Evolutionary conservation across 2,888 invertebrate species (phyloP).

Genomic region (Branchipolynoe longqiensis): DNA sequence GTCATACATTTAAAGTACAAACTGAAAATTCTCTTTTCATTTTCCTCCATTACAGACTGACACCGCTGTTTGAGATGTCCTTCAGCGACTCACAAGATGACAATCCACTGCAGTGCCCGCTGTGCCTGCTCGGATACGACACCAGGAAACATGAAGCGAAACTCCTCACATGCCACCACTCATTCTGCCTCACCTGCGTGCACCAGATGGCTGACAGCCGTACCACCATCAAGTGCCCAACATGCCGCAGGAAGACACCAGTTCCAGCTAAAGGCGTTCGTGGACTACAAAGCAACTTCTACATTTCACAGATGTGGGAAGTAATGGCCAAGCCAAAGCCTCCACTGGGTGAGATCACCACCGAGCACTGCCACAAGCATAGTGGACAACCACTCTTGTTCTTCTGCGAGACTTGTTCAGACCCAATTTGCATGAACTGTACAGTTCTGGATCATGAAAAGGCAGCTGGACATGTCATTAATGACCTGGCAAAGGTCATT

Average conservation of each 20-base stretch:
- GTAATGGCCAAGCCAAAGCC: background rate
- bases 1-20: too few relatives aligned
- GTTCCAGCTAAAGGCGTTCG: conserved; percentile 53
- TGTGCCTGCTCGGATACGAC: conserved; percentile 56
- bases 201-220: background rate
- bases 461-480: conserved; percentile 57
- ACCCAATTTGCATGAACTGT: conserved; percentile 63
- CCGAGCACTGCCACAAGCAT: conserved; percentile 52
- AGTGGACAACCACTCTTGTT: conserved; percentile 58
- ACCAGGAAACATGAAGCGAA: conserved; percentile 49
- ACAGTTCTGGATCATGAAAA: conserved; percentile 62
- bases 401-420: conserved; percentile 58
- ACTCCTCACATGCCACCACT: conserved; percentile 61
- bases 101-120: conserved; percentile 54
- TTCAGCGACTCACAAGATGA: background rate
- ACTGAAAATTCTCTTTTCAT: too few relatives aligned
- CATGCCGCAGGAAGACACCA: conserved; percentile 55
- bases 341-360: background rate
- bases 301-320: conserved; percentile 58
- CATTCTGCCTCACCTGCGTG: conserved; percentile 56
- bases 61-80: too few relatives aligned
- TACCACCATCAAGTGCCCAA: conserved; percentile 50
- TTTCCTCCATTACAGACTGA: too few relatives aligned
- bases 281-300: conserved; percentile 58
- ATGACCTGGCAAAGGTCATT: conserved; percentile 48